These are phyloP conservation scores for Drosophila borealis DNA, from an alignment of 2,888 invertebrate species.

Conservation along the genomic window DNA sequence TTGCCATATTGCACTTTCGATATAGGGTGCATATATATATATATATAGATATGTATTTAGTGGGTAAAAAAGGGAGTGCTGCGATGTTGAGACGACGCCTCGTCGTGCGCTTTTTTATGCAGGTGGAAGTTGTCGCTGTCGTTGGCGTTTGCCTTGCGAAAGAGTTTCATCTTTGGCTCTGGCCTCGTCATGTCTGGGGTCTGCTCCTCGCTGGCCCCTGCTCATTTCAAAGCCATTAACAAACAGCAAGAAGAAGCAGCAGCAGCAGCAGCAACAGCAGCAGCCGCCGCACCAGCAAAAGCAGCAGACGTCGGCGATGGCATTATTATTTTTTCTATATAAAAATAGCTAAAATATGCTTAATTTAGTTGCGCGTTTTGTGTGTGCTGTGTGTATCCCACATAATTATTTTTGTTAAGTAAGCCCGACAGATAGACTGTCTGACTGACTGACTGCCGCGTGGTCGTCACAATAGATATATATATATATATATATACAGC, in stretches of 20 bases:
- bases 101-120: slow-evolving; percentile 52
- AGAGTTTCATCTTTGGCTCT: slow-evolving; percentile 61
- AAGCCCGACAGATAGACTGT: slow-evolving; percentile 57
- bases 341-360: slow-evolving; percentile 80
- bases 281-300: not conserved
- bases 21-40: slow-evolving; percentile 23
- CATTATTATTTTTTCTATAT: slow-evolving; percentile 59
- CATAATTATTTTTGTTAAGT: slow-evolving; percentile 81
- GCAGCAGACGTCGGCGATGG: slow-evolving; percentile 25
- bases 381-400: slow-evolving; percentile 66
- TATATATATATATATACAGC: slow-evolving; percentile 28
- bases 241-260: slow-evolving; percentile 74
- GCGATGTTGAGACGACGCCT: slow-evolving; percentile 32
- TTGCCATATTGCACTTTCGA: not conserved
- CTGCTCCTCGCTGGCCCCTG: slow-evolving; percentile 41
- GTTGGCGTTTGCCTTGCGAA: slow-evolving; percentile 69
- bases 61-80: slow-evolving; percentile 39
- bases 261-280: slow-evolving; percentile 10
- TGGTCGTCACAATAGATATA: slow-evolving; percentile 58
- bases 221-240: slow-evolving; percentile 78
- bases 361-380: slow-evolving; percentile 70
- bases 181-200: slow-evolving; percentile 32
- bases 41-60: slow-evolving; percentile 9
- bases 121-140: slow-evolving; percentile 71
- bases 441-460: slow-evolving; percentile 57